Percentiles rank a stretch among this genome's conserved stretches.
Conservation (phyloP, 2,888 invertebrate genomes). For the Drosophila atroscutellata region DNA sequence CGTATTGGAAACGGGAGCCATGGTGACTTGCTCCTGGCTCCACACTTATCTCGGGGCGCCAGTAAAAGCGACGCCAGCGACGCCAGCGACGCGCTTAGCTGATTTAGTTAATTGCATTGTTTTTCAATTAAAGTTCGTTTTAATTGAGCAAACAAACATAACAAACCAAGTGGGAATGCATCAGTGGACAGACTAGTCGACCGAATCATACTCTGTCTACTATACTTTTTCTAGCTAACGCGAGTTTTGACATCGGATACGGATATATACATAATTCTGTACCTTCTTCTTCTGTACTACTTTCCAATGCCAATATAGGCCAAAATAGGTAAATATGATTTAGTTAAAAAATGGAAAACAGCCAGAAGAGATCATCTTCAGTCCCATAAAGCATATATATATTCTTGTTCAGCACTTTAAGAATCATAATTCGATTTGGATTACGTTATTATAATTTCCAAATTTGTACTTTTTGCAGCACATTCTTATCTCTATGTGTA, state of each 20-base stretch:
- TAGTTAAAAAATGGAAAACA: accelerated
- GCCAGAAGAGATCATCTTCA: not conserved
- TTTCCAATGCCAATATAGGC: not conserved
- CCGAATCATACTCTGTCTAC: conserved; percentile 4
- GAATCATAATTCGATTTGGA: not conserved
- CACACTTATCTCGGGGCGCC: conserved; percentile 57
- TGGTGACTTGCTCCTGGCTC: conserved; percentile 1
- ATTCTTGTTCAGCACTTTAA: not conserved
- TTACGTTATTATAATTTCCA: not conserved
- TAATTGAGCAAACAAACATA: conserved; percentile 77
- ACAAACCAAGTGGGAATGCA: not conserved
- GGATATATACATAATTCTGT: not conserved
- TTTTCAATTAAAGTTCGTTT: conserved; percentile 80
- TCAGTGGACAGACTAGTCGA: not conserved
- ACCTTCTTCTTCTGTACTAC: not conserved
- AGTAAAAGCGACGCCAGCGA: conserved; percentile 46
- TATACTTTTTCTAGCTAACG: not conserved
- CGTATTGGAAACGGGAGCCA: conserved; percentile 13
- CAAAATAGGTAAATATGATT: not conserved
- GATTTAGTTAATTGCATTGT: conserved; percentile 82
- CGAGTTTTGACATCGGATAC: not conserved
- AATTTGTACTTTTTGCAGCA: not conserved
- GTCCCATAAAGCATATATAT: accelerated
- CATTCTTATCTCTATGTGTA: accelerated
- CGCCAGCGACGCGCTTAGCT: conserved; percentile 69